A percentile compares a stretch with the other conserved stretches of the same genome.
phyloP scores from a whole-genome alignment of 2,797 vertebrate species.

The Atherinosoma microstoma region DNA sequence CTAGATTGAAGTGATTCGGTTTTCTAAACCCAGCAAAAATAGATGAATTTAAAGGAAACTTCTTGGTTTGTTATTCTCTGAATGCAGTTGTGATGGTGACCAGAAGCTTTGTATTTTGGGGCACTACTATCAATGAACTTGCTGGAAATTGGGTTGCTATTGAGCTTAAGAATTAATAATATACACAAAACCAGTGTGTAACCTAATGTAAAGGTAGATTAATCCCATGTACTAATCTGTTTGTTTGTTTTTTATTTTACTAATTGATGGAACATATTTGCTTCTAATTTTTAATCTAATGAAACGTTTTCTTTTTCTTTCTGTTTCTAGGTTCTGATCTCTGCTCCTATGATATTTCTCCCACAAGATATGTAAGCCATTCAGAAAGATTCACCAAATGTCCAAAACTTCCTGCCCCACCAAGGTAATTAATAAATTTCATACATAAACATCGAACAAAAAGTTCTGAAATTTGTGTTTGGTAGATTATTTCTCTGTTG shows the following conservation, averaged over 20 bases:
- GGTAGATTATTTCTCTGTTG: too few relatives aligned
- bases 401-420: slow-evolving; percentile 92
- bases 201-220: too few relatives aligned
- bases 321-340: slow-evolving; percentile 86
- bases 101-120: background rate
- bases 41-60: background rate
- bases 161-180: background rate
- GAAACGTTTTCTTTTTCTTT: background rate
- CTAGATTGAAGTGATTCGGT: background rate
- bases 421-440: slow-evolving; percentile 83
- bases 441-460: too few relatives aligned
- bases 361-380: slow-evolving; percentile 83
- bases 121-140: background rate
- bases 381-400: slow-evolving; percentile 83
- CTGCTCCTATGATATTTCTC: slow-evolving; percentile 89
- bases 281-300: background rate
- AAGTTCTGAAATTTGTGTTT: too few relatives aligned
- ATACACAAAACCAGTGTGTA: background rate
- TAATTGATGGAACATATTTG: background rate
- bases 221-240: too few relatives aligned
- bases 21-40: background rate
- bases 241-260: too few relatives aligned
- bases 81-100: background rate
- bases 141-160: background rate
- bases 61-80: background rate